Evolutionary conservation across 2,797 vertebrate genomes (phyloP), one percentile per base, ranked within the genome.

Genomic region (Sciaenops ocellatus): DNA sequence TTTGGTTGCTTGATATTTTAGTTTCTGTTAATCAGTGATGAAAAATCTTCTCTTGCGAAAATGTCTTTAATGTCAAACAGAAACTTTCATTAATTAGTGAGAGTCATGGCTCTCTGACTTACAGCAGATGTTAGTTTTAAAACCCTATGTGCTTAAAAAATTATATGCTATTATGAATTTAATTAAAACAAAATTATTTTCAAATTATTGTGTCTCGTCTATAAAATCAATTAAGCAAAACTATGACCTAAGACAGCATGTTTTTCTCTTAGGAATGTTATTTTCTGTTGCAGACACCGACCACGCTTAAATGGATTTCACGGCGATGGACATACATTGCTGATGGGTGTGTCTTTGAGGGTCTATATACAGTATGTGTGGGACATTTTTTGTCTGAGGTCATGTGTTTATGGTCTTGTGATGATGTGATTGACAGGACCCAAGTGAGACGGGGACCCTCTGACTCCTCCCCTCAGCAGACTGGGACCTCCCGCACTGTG

Each of bases 401-500:
- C 89, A 92, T 85, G 16, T 89, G 64, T 91, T 89, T 87, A 87
- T 87, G 79, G 63, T 85, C 72, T 77, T 79, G 67, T 87, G 81
- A 71, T 90, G 72, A 84, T 93, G 46, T 86, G 67, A 90, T 84
- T 91, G 81, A 75, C 93, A 99, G 98, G 92, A 94, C 94, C 83
- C 96, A 94, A 93, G 95, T 94, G 87, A 97, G 94, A 93, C 94
- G 92, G 59, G 95, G 95, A 89, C 96, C 96, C 76, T 90, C 94
- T 17, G 91, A 93, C 75, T 85, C 93, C 71, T 86, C 95, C 51
- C 95, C 95, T 68, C 95, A 95, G 86, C 95, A 96, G 55, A 85
- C 93, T 1, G 97, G 95, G 62, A 87, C 92, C 2, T 97, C 97
- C 66, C 96, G 96, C 59, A 97, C 97, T 0, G 95, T 97, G 72